Percentiles rank a stretch among this genome's conserved stretches.
Conservation (phyloP, 2,797 vertebrate species). For the Choloepus didactylus region DNA sequence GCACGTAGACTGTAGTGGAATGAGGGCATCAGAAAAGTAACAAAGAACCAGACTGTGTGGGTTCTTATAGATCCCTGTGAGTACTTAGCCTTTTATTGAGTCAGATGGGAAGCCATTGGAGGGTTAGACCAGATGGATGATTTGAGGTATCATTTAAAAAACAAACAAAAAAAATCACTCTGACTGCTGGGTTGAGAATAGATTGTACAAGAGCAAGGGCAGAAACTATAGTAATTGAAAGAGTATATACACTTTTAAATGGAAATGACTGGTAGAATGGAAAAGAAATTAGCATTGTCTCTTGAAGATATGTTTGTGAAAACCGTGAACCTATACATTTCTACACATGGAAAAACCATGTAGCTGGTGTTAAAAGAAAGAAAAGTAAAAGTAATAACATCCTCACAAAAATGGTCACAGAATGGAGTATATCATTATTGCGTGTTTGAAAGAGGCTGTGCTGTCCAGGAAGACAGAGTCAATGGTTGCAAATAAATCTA, state of each 20-base stretch:
- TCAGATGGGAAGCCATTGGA: not conserved
- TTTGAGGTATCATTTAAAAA: not conserved
- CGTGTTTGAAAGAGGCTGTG: not conserved
- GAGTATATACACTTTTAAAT: not conserved
- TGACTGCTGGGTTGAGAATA: not conserved
- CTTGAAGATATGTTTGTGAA: not conserved
- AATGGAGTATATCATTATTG: not conserved
- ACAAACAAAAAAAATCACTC: not conserved
- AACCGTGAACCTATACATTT: not conserved
- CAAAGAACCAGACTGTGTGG: not conserved
- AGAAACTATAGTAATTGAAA: not conserved
- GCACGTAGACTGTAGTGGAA: not conserved
- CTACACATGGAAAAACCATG: not conserved
- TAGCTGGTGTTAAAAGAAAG: not conserved
- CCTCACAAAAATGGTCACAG: not conserved
- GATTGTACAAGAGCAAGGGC: not conserved
- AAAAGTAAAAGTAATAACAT: not conserved
- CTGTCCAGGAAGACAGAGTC: not conserved
- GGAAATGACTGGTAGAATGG: not conserved
- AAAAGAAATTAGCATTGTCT: constrained; percentile 5
- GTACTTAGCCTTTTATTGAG: not conserved
- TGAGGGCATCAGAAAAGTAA: not conserved
- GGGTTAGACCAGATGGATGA: not conserved
- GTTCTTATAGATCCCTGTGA: not conserved
- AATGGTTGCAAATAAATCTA: not conserved